Evolutionary conservation across 2,888 invertebrate species (phyloP).

Genomic region (Chloroclysta siterata): DNA sequence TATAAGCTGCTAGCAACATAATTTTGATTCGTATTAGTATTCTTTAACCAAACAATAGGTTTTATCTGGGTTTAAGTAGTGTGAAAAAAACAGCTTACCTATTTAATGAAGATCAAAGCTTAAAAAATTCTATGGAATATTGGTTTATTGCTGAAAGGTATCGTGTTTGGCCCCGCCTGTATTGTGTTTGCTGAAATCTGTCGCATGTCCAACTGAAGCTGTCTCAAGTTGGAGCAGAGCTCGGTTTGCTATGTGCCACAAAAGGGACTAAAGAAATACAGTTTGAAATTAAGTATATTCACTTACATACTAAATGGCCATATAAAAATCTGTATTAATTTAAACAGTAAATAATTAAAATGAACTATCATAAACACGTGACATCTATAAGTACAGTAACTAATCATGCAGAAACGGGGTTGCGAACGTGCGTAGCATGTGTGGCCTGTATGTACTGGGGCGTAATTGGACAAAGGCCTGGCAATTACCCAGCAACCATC

Average conservation of each 20-base stretch:
- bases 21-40: no score
- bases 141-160: no score
- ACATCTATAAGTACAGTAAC: slow-evolving; percentile 75
- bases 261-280: slow-evolving; percentile 14
- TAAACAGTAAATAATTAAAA: slow-evolving; percentile 41
- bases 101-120: no score
- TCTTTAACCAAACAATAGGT: no score
- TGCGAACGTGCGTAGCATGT: slow-evolving; percentile 81
- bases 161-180: not conserved
- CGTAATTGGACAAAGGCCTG: slow-evolving; percentile 64
- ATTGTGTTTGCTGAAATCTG: slow-evolving; percentile 13
- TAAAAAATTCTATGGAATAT: no score
- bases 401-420: slow-evolving; percentile 83
- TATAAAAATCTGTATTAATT: slow-evolving; percentile 22
- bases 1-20: no score
- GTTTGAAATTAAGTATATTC: not conserved
- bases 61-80: no score
- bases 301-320: slow-evolving; percentile 27
- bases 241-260: slow-evolving; percentile 7
- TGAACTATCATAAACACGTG: slow-evolving; percentile 71
- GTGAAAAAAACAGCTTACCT: no score
- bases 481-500: slow-evolving; percentile 49
- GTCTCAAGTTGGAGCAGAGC: slow-evolving; percentile 10
- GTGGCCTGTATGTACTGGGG: slow-evolving; percentile 63
- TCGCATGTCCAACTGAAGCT: slow-evolving; percentile 5